A percentile compares a stretch with the other conserved stretches of the same genome.
phyloP scores from a whole-genome alignment of 2,888 invertebrate species.

The Norana najaformis region DNA sequence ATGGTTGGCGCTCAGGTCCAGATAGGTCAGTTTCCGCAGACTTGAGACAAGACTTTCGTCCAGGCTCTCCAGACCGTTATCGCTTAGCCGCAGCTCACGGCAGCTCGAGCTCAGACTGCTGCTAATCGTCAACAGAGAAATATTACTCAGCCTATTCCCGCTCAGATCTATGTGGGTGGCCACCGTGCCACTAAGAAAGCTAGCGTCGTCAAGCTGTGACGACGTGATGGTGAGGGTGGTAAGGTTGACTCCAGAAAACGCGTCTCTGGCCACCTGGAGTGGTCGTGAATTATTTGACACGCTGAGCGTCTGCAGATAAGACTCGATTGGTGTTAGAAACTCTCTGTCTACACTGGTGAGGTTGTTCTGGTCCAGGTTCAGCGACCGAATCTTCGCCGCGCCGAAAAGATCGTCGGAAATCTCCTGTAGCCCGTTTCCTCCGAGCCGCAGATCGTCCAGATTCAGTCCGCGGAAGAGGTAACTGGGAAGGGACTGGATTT shows the following conservation, averaged over 20 bases:
- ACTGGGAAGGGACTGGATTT: constrained; percentile 26
- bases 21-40: constrained; percentile 16
- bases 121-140: constrained; percentile 22
- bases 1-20: constrained; percentile 37
- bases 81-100: constrained; percentile 26
- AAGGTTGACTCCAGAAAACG: constrained; percentile 34
- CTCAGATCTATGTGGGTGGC: constrained; percentile 36
- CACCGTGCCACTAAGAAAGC: constrained; percentile 33
- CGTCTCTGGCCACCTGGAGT: constrained; percentile 29
- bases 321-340: constrained; percentile 30
- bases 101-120: constrained; percentile 27
- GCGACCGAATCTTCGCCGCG: constrained; percentile 18
- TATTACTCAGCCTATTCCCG: constrained; percentile 34
- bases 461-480: constrained; percentile 30
- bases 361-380: constrained; percentile 32
- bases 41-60: constrained; percentile 29
- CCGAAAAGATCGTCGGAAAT: constrained; percentile 25
- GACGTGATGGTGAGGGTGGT: constrained; percentile 26
- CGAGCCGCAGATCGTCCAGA: constrained; percentile 28
- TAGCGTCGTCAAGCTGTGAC: constrained; percentile 26
- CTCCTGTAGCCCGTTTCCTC: constrained; percentile 23
- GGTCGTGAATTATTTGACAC: constrained; percentile 34
- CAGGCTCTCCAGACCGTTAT: constrained; percentile 21
- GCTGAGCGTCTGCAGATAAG: constrained; percentile 29
- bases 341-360: constrained; percentile 19